Conservation (phyloP, 1,140 invertebrate genomes). For the Euwallacea similis region DNA sequence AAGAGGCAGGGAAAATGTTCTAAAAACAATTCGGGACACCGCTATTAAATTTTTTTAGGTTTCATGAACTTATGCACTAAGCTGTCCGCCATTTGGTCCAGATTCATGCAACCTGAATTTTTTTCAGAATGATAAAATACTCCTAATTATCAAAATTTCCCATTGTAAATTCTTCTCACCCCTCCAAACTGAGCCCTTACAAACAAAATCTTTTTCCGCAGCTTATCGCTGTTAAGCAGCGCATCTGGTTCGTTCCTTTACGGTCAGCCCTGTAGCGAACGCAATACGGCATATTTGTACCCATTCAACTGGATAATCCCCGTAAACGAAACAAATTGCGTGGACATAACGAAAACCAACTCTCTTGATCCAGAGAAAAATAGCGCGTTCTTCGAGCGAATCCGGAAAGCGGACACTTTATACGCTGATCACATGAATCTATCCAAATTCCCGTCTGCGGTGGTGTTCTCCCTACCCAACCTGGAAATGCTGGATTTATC, state of each 20-base stretch:
- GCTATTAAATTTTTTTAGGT: too few species aligned
- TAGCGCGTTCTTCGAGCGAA: slow-evolving; percentile 30
- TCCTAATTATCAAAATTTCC: too few species aligned
- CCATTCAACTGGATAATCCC: slow-evolving; percentile 34
- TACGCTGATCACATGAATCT: slow-evolving; percentile 47
- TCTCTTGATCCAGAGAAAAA: not conserved
- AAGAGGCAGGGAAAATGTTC: too few species aligned
- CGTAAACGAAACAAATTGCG: slow-evolving; percentile 39
- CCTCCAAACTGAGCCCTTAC: too few species aligned
- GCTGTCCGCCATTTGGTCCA: too few species aligned
- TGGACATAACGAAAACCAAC: slow-evolving; percentile 42
- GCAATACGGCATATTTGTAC: slow-evolving; percentile 42
- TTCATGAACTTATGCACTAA: too few species aligned
- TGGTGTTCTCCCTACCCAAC: slow-evolving; percentile 38
- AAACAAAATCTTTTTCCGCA: slow-evolving; percentile 11
- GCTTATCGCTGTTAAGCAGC: not conserved
- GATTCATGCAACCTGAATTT: too few species aligned
- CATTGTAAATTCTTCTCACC: too few species aligned
- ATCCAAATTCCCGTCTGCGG: slow-evolving; percentile 34
- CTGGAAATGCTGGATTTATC: slow-evolving; percentile 45
- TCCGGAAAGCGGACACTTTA: slow-evolving; percentile 41
- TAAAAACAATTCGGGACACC: too few species aligned
- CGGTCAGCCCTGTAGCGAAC: slow-evolving; percentile 39
- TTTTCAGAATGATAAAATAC: too few species aligned
- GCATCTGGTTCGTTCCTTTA: slow-evolving; percentile 28